A percentile compares a stretch with the other conserved stretches of the same genome.
Conservation (phyloP, 2,797 vertebrate species). For the Chrysocyon brachyurus region DNA sequence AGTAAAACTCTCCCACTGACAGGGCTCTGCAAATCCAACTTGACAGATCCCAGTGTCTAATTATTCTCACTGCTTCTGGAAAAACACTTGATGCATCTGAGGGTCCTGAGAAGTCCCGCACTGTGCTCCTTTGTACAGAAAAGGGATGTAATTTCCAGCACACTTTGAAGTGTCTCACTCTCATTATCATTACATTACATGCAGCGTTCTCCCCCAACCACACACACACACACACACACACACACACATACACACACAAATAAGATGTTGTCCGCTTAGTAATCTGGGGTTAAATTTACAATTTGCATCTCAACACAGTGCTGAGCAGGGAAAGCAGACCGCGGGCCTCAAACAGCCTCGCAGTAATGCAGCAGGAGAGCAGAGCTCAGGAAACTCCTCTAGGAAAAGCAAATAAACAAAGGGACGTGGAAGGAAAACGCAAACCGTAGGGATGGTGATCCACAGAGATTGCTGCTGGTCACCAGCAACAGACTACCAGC, state of each 20-base stretch:
- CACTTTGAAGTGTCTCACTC: fast-evolving
- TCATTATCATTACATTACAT: fast-evolving
- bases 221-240: too few species aligned
- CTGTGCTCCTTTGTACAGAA: neutral
- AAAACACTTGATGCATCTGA: neutral
- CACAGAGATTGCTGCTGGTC: fast-evolving
- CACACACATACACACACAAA: neutral
- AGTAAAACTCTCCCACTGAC: too few species aligned
- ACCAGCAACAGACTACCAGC: fast-evolving
- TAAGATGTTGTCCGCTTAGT: neutral
- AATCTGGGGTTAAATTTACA: neutral
- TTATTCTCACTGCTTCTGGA: neutral
- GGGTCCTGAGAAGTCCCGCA: neutral
- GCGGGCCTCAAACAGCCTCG: neutral
- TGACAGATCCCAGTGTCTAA: fast-evolving
- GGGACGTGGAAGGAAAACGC: fast-evolving
- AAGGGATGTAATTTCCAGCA: neutral
- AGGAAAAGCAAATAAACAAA: neutral
- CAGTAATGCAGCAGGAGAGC: fast-evolving
- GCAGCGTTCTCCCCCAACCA: neutral
- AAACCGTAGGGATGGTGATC: fast-evolving
- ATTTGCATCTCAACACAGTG: neutral
- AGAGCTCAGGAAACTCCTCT: too few species aligned
- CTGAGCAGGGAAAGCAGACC: neutral
- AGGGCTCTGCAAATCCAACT: fast-evolving